Conservation (phyloP, 2,113 vertebrate species). For the Onychostoma macrolepis region DNA sequence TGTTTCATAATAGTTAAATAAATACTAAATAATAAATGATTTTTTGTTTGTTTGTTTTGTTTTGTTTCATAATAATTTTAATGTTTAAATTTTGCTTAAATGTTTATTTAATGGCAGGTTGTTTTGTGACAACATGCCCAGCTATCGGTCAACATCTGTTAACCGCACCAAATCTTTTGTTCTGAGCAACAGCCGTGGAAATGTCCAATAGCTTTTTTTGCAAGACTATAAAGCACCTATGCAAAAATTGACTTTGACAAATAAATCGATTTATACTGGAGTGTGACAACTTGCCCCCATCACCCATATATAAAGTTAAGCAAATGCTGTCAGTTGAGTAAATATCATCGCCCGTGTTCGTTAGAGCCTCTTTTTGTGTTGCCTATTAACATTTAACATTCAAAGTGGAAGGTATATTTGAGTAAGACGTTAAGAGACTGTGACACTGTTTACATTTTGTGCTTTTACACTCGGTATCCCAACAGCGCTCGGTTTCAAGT, state of each 20-base stretch:
- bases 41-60: too few relatives aligned
- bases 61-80: background rate
- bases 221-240: background rate
- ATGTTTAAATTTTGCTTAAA: background rate
- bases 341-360: conserved; percentile 7
- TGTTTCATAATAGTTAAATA: background rate
- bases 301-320: background rate
- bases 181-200: background rate
- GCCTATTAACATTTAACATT: conserved; percentile 21
- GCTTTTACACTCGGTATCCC: background rate
- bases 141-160: background rate
- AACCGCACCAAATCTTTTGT: background rate
- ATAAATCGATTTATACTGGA: background rate
- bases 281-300: conserved; percentile 7
- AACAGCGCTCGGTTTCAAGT: background rate
- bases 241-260: background rate
- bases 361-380: conserved; percentile 7
- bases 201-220: background rate
- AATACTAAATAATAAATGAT: background rate
- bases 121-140: background rate
- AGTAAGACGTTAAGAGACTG: background rate
- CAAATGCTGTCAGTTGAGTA: conserved; percentile 32
- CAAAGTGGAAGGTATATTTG: conserved; percentile 24
- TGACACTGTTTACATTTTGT: conserved; percentile 17
- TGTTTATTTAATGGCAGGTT: background rate